Percentiles rank a stretch among this genome's conserved stretches.
These are phyloP conservation scores for Anthoscopus minutus DNA, from an alignment of 2,113 vertebrate genomes.

Conservation along the genomic window DNA sequence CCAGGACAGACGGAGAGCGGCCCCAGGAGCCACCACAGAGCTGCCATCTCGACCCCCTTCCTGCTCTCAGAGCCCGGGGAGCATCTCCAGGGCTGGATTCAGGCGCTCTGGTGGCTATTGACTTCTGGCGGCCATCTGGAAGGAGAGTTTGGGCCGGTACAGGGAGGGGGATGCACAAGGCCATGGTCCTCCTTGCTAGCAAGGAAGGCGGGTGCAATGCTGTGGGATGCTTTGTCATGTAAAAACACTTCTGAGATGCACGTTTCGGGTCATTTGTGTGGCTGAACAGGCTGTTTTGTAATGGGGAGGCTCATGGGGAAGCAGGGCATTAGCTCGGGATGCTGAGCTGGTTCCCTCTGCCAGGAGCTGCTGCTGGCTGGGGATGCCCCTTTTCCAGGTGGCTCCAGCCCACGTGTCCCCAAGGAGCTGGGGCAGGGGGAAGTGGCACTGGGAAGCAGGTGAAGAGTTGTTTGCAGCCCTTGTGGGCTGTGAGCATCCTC, in stretches of 20 bases:
- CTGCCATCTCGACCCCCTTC: slow-evolving; percentile 27
- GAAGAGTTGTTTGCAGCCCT: not conserved
- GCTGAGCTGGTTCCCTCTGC: not conserved
- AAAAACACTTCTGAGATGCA: not conserved
- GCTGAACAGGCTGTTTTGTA: not conserved
- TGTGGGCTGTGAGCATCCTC: rapidly evolving
- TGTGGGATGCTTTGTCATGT: not conserved
- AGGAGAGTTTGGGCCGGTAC: not conserved
- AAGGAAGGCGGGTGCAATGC: not conserved
- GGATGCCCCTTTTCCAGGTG: not conserved
- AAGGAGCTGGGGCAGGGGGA: not conserved
- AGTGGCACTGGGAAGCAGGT: not conserved
- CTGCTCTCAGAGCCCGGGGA: not conserved
- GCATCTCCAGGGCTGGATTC: not conserved
- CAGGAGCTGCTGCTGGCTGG: not conserved
- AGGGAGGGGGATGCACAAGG: not conserved
- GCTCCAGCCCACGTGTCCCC: not conserved
- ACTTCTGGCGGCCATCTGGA: slow-evolving; percentile 44
- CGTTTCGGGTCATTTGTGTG: not conserved
- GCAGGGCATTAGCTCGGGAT: not conserved
- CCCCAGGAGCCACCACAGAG: not conserved
- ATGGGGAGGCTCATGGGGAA: not conserved
- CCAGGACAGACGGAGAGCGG: slow-evolving; percentile 35
- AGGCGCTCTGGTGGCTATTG: not conserved
- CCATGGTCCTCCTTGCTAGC: not conserved